Percentiles rank a stretch among this genome's conserved stretches.
Conservation (phyloP, 2,888 invertebrate species). For the Lordiphosa andalusiaca region DNA sequence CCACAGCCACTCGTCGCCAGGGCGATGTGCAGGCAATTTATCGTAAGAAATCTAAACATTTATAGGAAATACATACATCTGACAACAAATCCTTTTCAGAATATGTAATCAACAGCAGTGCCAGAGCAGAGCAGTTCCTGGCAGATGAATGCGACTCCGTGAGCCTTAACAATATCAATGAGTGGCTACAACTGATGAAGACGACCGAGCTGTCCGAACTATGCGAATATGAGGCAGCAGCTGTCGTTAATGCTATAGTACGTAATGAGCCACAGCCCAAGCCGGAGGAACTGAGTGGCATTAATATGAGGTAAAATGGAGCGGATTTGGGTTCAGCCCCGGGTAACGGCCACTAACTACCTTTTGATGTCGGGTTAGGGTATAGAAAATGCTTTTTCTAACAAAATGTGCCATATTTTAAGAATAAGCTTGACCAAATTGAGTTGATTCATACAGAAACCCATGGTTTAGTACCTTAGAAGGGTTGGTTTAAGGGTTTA, state of each 20-base stretch:
- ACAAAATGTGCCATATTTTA: no score
- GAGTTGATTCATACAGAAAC: no score
- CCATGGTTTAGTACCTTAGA: no score
- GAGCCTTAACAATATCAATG: constrained; percentile 63
- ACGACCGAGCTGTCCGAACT: constrained; percentile 33
- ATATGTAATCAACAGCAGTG: constrained; percentile 50
- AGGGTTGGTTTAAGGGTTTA: no score
- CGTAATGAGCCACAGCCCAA: constrained; percentile 60
- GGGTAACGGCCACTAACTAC: no score
- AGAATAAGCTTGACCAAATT: no score
- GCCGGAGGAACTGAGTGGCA: constrained; percentile 33
- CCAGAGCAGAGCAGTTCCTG: constrained; percentile 41
- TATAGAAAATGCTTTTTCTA: no score
- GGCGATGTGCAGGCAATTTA: constrained; percentile 11
- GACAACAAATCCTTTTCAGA: constrained; percentile 37
- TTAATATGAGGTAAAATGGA: constrained; percentile 38
- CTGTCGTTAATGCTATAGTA: constrained; percentile 62
- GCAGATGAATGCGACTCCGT: constrained; percentile 62
- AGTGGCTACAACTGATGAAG: constrained; percentile 70
- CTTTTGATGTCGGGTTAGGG: no score
- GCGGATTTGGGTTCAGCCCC: no score
- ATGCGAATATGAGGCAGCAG: constrained; percentile 69
- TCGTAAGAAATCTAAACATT: constrained; percentile 24
- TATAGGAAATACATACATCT: neutral
- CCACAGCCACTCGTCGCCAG: constrained; percentile 1